Conservation (phyloP, 37 sponge, comb jelly and placozoan species). For the Chondrosia reniformis region DNA sequence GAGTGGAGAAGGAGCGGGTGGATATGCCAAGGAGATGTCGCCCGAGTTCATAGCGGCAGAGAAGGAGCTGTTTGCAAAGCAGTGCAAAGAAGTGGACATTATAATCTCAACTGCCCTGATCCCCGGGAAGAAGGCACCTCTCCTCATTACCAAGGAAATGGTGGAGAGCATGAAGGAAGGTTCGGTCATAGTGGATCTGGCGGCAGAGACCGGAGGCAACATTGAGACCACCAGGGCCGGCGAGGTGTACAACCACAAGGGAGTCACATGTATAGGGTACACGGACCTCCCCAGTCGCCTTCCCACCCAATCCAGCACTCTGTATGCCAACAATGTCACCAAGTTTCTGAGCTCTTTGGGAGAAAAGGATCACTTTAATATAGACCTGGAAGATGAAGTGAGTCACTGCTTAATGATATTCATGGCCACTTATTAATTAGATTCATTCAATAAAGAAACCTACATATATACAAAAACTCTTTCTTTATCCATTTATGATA, state of each 20-base stretch:
- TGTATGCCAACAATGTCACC: slow-evolving; percentile 88
- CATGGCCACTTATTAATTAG: too few relatives aligned
- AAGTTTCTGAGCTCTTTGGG: slow-evolving; percentile 79
- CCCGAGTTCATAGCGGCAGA: slow-evolving; percentile 89
- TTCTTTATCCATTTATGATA: too few relatives aligned
- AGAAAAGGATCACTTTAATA: slow-evolving; percentile 34
- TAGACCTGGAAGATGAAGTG: slow-evolving; percentile 86
- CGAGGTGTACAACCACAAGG: slow-evolving; percentile 75
- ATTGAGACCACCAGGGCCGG: slow-evolving; percentile 77
- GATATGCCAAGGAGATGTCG: slow-evolving; percentile 94
- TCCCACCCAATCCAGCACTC: slow-evolving; percentile 84
- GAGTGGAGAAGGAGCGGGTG: slow-evolving; percentile 86
- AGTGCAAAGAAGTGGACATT: slow-evolving; percentile 92
- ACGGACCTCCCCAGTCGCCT: slow-evolving; percentile 89
- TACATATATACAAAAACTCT: too few relatives aligned
- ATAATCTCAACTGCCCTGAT: slow-evolving; percentile 89
- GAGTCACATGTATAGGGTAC: slow-evolving; percentile 88
- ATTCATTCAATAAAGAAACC: too few relatives aligned
- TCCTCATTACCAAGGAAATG: slow-evolving; percentile 86
- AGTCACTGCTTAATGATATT: too few relatives aligned
- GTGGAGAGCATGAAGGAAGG: slow-evolving; percentile 89
- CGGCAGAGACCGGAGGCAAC: slow-evolving; percentile 92
- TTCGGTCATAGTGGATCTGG: slow-evolving; percentile 91
- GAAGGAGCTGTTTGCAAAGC: slow-evolving; percentile 91
- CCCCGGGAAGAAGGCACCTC: slow-evolving; percentile 91